Base-by-base conservation (phyloP, 2,113 vertebrate genomes). In the Marcusenius ussheri region DNA sequence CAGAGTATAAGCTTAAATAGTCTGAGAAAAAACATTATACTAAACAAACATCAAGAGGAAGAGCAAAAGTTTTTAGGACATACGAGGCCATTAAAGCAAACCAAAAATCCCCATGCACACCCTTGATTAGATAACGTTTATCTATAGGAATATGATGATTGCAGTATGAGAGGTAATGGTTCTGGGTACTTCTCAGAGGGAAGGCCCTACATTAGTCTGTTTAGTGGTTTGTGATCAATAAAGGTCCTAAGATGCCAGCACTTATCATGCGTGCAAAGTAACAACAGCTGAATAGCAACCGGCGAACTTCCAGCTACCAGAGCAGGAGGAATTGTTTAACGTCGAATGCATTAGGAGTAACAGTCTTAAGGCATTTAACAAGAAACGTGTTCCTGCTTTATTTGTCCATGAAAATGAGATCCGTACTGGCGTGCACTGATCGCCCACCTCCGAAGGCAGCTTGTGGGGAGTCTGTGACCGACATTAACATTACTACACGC, bases 171-270 rank as follows among this genome's bases (percentile, higher is more conserved):
- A 24, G 42, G 83, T 84, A 84, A 84, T 84, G 83, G 39, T 46
- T 84, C 21, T 84, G n/a, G 47, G 83, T 2, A 39, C 46, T 42
- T 11, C 13, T 85, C 45, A 49, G 24, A 27, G 46, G 39, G 19
- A 47, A 47, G 47, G 83, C 83, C 42, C 83, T 47, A 42, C 45
- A 86, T 86, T 49, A 86, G 24, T 50, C 83, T 86, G 49, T n/a
- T n/a, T n/a, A 85, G 49, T 85, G 83, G 83, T 49, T 49, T 85
- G 19, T 47, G 15, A 85, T 85, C 42, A 45, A 85, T 85, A 85
- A 46, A 8, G 83, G 83, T 27, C n/a, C 10, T 21, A n/a, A 49
- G 24, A 86, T 85, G 42, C 24, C 83, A 50, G 47, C 13, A 50
- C 45, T 86, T 86, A 86, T 24, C 8, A 84, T 80, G 19, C 74